phyloP scores from a whole-genome alignment of 2,113 vertebrate genomes.

The Catharus minimus region DNA sequence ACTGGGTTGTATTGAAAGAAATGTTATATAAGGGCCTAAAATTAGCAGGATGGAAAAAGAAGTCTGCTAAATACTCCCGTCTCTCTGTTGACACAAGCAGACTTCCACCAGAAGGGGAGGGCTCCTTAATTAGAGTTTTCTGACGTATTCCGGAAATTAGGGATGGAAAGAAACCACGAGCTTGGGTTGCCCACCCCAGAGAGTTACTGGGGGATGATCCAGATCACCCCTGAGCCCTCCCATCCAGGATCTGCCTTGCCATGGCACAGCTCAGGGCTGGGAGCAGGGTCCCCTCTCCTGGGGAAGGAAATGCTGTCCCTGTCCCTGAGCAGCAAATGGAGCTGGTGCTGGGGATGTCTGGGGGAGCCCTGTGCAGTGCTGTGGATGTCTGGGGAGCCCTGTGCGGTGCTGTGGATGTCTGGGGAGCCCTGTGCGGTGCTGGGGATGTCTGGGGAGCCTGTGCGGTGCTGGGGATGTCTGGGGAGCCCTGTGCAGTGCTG shows the following conservation, averaged over 20 bases:
- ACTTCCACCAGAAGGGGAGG: conserved; percentile 55
- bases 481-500: not conserved
- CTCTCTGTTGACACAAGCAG: conserved; percentile 66
- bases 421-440: fast-evolving
- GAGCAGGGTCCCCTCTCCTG: fast-evolving
- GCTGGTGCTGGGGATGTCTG: fast-evolving
- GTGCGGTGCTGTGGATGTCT: fast-evolving
- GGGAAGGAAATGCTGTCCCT: not conserved
- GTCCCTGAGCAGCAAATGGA: not conserved
- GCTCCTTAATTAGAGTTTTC: conserved; percentile 50
- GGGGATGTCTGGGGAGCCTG: not conserved
- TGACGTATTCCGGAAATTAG: conserved; percentile 16
- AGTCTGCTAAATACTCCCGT: conserved; percentile 62
- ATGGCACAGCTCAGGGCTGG: fast-evolving
- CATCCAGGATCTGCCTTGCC: fast-evolving
- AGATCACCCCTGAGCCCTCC: not conserved
- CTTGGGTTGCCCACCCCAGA: fast-evolving
- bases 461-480: not conserved
- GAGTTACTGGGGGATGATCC: fast-evolving
- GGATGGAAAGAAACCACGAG: not conserved
- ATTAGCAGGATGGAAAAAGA: conserved; percentile 60
- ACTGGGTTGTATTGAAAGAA: conserved; percentile 70
- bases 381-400: too few species aligned
- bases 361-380: not conserved
- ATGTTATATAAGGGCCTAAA: conserved; percentile 68